phyloP scores from a whole-genome alignment of 2,113 vertebrate genomes.

The Tragelaphus imberbis region DNA sequence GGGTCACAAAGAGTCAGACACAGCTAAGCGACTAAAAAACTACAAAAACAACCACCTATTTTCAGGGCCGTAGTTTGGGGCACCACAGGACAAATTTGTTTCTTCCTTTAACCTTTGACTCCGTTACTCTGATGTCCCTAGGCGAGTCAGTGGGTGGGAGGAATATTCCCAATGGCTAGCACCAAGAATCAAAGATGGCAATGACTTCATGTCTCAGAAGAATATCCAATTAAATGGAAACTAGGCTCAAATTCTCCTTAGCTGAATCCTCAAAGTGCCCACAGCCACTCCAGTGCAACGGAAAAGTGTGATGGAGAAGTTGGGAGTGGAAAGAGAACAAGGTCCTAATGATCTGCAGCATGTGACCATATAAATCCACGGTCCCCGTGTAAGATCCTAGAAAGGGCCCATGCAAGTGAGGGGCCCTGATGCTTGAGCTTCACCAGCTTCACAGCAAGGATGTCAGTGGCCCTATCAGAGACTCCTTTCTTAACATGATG shows the following conservation, averaged over 20 bases:
- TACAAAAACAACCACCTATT: fast-evolving
- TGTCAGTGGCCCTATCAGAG: not conserved
- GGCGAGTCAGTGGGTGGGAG: not conserved
- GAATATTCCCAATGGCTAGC: not conserved
- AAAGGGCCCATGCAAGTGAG: not conserved
- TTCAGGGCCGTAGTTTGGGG: no score
- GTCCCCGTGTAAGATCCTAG: not conserved
- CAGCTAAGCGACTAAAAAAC: not conserved
- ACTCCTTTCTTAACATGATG: not conserved
- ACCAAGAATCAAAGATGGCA: not conserved
- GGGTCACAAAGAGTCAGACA: not conserved
- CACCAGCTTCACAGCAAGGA: not conserved
- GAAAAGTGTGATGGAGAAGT: not conserved
- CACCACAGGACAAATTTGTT: not conserved
- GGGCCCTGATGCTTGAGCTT: not conserved
- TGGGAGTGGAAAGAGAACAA: not conserved
- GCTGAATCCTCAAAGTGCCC: not conserved
- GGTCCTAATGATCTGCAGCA: not conserved
- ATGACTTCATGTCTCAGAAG: not conserved
- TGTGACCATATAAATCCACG: fast-evolving
- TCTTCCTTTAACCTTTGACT: not conserved
- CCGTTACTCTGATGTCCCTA: not conserved
- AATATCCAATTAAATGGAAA: not conserved
- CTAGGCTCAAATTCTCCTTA: not conserved
- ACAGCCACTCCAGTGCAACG: not conserved